Percentiles rank a stretch among this genome's conserved stretches.
Conservation (phyloP, 2,797 vertebrate species). For the Nannoperca obscura region DNA sequence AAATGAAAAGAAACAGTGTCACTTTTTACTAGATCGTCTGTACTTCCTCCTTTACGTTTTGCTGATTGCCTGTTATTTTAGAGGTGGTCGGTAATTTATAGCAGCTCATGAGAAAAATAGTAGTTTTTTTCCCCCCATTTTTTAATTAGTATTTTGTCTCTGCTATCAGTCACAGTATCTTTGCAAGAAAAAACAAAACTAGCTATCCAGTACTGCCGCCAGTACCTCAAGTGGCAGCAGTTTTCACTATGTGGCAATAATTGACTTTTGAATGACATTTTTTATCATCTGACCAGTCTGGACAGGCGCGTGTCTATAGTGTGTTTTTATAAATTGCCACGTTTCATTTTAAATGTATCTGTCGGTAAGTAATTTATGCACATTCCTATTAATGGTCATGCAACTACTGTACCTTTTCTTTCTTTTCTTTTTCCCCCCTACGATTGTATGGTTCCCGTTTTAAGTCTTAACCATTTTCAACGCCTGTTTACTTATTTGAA, state of each 20-base stretch:
- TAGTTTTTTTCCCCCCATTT: not conserved
- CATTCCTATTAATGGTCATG: slow-evolving; percentile 77
- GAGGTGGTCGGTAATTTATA: slow-evolving; percentile 31
- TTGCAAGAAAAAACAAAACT: slow-evolving; percentile 11
- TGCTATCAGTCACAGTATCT: slow-evolving; percentile 23
- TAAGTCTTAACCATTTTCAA: slow-evolving; percentile 63
- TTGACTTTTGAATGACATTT: slow-evolving; percentile 65
- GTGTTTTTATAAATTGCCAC: slow-evolving; percentile 33
- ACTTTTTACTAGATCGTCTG: slow-evolving; percentile 25
- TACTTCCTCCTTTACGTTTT: slow-evolving; percentile 41
- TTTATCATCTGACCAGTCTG: slow-evolving; percentile 32
- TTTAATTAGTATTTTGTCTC: slow-evolving; percentile 15
- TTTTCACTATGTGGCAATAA: slow-evolving; percentile 71
- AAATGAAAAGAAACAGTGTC: slow-evolving; percentile 14
- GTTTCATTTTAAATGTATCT: slow-evolving; percentile 35
- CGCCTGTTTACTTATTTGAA: slow-evolving; percentile 57
- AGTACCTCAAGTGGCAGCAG: slow-evolving; percentile 41
- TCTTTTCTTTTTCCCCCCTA: not conserved
- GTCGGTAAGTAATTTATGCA: slow-evolving; percentile 66
- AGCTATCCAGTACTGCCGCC: slow-evolving; percentile 47
- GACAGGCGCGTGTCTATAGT: not conserved
- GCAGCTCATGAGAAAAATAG: not conserved
- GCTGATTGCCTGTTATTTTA: slow-evolving; percentile 33
- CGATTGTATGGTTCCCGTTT: slow-evolving; percentile 53
- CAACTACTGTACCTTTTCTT: slow-evolving; percentile 57